These are phyloP conservation scores for Cyprinus carpio DNA, from an alignment of 2,113 vertebrate species.

Conservation along the genomic window DNA sequence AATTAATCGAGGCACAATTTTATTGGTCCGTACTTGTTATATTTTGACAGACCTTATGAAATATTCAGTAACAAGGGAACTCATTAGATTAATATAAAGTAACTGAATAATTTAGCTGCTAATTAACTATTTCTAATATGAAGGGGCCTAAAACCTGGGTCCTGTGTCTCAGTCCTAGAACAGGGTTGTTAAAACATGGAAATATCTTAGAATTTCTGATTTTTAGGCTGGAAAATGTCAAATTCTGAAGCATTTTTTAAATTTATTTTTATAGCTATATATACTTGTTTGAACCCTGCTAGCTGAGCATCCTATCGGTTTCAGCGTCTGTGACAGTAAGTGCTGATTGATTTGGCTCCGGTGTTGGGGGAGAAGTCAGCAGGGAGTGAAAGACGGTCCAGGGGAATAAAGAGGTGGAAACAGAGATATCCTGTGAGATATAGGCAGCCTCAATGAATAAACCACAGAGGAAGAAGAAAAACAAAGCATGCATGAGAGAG, in stretches of 20 bases:
- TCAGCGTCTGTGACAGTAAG: background rate
- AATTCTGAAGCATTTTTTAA: background rate
- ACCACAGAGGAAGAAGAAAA: conserved; percentile 1
- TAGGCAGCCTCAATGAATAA: background rate
- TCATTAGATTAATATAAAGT: conserved; percentile 73
- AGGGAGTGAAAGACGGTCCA: background rate
- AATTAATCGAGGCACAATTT: conserved; percentile 70
- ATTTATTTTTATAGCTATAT: background rate
- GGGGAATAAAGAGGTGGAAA: background rate
- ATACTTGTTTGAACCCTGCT: background rate
- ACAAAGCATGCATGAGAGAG: background rate
- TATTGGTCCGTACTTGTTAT: conserved; percentile 72
- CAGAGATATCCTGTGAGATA: background rate
- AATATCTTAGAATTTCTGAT: background rate
- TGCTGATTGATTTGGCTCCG: conserved; percentile 6
- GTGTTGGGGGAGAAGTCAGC: background rate
- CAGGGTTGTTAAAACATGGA: conserved; percentile 50
- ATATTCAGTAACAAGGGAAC: conserved; percentile 70
- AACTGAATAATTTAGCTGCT: conserved; percentile 69
- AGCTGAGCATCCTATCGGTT: background rate
- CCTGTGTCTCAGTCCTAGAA: conserved; percentile 51
- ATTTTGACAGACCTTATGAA: conserved; percentile 71
- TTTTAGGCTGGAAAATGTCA: background rate
- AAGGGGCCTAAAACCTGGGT: conserved; percentile 49
- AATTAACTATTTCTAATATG: conserved; percentile 67